phyloP scores from a whole-genome alignment of 2,888 invertebrate genomes.

The Baccha elongata region DNA sequence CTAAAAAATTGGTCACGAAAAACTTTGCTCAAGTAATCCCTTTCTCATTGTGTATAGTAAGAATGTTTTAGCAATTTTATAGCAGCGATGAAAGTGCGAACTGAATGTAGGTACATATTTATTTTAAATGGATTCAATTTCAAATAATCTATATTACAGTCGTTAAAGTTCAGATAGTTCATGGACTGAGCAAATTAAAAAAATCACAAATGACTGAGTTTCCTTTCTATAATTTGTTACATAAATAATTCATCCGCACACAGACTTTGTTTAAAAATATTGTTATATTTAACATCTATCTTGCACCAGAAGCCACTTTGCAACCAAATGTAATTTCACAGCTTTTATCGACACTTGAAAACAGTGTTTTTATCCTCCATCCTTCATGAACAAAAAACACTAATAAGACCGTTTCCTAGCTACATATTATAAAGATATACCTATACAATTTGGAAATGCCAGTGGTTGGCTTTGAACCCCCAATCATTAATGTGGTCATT shows the following conservation, averaged over 20 bases:
- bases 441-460: neutral
- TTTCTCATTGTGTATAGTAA: no score
- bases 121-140: no score
- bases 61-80: no score
- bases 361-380: neutral
- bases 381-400: neutral
- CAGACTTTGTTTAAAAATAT: neutral
- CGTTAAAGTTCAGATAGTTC: no score
- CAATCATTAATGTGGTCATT: slow-evolving; percentile 69
- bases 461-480: neutral
- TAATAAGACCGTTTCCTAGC: neutral
- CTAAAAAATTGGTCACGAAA: no score
- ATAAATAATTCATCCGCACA: neutral
- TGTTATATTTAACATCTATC: neutral
- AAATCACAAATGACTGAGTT: neutral
- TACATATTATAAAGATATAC: neutral
- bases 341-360: slow-evolving; percentile 3
- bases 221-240: no score
- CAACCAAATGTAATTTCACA: neutral
- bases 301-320: neutral
- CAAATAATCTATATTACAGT: no score
- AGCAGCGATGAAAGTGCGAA: no score
- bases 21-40: no score
- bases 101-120: no score
- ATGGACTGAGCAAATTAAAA: no score